Base-by-base conservation (phyloP, 2,113 vertebrate genomes). In the Cynocephalus volans region DNA sequence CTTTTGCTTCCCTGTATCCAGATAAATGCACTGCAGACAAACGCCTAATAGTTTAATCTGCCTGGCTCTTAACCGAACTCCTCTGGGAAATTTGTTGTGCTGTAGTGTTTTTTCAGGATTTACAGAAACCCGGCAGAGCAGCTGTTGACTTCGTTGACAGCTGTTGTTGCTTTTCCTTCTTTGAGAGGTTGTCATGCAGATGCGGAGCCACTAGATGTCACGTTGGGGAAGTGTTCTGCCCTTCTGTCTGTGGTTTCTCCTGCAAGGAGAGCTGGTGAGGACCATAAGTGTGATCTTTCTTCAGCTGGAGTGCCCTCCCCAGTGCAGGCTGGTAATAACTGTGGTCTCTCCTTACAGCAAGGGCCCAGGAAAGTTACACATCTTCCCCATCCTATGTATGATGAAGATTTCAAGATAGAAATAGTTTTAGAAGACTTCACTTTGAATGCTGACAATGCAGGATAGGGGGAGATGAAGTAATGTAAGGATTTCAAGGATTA, bases 141-240 rank as follows among this genome's bases (percentile, higher is more conserved):
- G 5, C 15, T 41, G 36, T 21, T 45, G 64, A 56, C 28, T 33
- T 64, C 21, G n/a, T 4, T 21, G 23, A 41, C 41, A 41, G 41
- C 41, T 41, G 41, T 41, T 41, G 41, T 41, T 41, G 23, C 36
- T 31, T 87, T 96, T 85, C 54, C 58, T 69, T 97, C 90, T 93
- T n/a, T 93, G 23, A 93, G 23, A 45, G 4, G 41, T 1, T 97
- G 98, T 86, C 88, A 70, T 98, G 90, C 58, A 52, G 75, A 45
- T 18, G 9, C 91, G 23, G 52, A 26, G 21, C 97, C 98, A 96
- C 98, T 98, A 99, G 98, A 93, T 98, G 99, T 98, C 99, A 98
- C 52, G 60, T 93, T 50, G 97, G 65, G 97, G 93, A 98, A 89
- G 91, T 23, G 60, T 97, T 96, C 95, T 45, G 69, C 28, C 1